Percentiles rank a stretch among this genome's conserved stretches.
Evolutionary conservation across 2,797 vertebrate genomes (phyloP).

Genomic region (Oryzias dopingdopingensis): DNA sequence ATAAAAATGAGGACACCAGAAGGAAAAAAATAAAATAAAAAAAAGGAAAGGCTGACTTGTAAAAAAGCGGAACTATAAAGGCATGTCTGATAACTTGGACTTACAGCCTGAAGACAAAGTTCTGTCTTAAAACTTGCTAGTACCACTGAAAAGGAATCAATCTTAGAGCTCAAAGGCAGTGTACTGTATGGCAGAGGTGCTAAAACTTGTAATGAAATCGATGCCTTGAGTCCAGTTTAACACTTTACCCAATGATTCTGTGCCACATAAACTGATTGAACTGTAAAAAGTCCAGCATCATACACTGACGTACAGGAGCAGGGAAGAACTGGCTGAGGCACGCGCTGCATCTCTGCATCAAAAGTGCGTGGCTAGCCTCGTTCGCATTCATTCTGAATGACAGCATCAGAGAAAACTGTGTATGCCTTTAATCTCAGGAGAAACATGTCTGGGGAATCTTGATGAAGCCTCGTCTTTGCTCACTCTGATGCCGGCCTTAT

Average conservation of each 20-base stretch:
- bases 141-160: constrained; percentile 42
- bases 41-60: neutral
- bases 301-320: constrained; percentile 24
- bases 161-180: constrained; percentile 17
- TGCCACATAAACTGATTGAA: constrained; percentile 27
- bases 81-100: constrained; percentile 25
- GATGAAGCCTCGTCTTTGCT: constrained; percentile 58
- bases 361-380: constrained; percentile 36
- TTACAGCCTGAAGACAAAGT: constrained; percentile 32
- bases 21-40: constrained; percentile 2
- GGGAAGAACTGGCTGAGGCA: constrained; percentile 1
- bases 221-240: constrained; percentile 19
- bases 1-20: neutral
- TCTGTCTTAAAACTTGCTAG: constrained; percentile 29
- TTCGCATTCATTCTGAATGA: constrained; percentile 45
- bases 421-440: constrained; percentile 63
- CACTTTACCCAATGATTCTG: constrained; percentile 12
- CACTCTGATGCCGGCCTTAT: constrained; percentile 56
- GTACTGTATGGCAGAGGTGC: constrained; percentile 12
- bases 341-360: constrained; percentile 22
- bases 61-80: constrained; percentile 21
- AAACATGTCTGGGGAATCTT: constrained; percentile 59
- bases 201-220: constrained; percentile 34
- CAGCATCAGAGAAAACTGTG: constrained; percentile 52
- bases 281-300: constrained; percentile 4